A percentile compares a stretch with the other conserved stretches of the same genome.
These are phyloP conservation scores for Spermophilus dauricus DNA, from an alignment of 2,113 vertebrate species.

Conservation along the genomic window DNA sequence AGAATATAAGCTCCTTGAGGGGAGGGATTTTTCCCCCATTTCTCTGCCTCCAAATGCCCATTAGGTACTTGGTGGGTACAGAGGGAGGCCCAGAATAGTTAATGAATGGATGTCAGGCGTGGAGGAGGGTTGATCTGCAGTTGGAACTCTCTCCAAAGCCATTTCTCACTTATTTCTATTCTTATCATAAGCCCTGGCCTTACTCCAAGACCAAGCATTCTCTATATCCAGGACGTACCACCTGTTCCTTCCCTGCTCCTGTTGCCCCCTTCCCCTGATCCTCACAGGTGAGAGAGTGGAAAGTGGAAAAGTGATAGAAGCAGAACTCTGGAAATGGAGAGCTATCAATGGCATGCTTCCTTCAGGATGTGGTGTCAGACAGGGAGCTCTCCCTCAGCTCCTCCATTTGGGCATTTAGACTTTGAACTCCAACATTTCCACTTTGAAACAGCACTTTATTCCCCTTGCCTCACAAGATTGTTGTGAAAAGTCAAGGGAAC, in stretches of 20 bases:
- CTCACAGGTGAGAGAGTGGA: not conserved
- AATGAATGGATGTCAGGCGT: not conserved
- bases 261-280: not conserved
- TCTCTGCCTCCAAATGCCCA: rapidly evolving
- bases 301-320: not conserved
- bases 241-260: not conserved
- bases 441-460: not conserved
- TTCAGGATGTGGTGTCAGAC: not conserved
- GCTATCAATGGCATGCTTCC: not conserved
- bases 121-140: not conserved
- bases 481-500: not conserved
- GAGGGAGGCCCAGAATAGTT: not conserved
- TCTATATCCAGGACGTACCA: not conserved
- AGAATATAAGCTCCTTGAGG: not conserved
- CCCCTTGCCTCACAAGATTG: not conserved
- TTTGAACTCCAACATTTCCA: not conserved
- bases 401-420: not conserved
- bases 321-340: not conserved
- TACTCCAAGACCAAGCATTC: not conserved
- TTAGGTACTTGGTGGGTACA: not conserved
- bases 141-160: not conserved
- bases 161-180: not conserved
- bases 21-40: not conserved
- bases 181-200: not conserved
- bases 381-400: not conserved